Evolutionary conservation across 1,140 invertebrate genomes (phyloP), one percentile per base, ranked within the genome.

Genomic region (Fragariocoptes setiger): DNA sequence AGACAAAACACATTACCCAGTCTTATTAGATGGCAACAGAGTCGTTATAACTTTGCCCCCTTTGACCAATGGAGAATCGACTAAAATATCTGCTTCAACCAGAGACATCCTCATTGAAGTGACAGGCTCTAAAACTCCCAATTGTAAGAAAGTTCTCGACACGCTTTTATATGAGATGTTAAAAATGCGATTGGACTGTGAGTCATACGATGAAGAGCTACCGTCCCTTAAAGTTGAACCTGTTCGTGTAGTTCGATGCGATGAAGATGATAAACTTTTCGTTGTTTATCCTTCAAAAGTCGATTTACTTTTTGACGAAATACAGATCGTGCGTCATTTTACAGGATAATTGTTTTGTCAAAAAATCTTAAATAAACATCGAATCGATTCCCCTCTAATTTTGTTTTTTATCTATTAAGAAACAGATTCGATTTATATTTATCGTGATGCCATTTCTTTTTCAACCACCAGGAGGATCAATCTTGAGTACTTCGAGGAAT

Each of bases 1-100:
- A 55, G 71, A 70, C 37, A 74, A 75, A 53, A 52, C 61, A 4
- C 47, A 65, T 13, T 78, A 70, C 54, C 70, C 74, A 0, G 76
- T 69, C 51, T 51, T 79, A 19, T 19, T 45, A 19, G 43, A 68
- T 40, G 70, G 74, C 54, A 52, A 57, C 8, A 60, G 62, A 3
- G 61, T 59, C 42, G 70, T 75, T 1, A 69, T 80, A 46, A 77
- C 74, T 17, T 72, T 80, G 52, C 75, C 76, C 39, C 76, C 76
- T 1, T 72, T 80, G 37, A 77, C 74, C 14, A 79, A 79, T 54
- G 67, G 70, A 48, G 72, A 77, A 36, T 57, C 66, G 46, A 71
- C 74, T 3, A 78, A 77, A 60, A 57, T 64, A 37, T 52, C 52
- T 8, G 44, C 56, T 17, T 59, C 62, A 3, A 76, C 70, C 17